Conservation (phyloP, 2,888 invertebrate genomes). For the Colletes collaris region DNA sequence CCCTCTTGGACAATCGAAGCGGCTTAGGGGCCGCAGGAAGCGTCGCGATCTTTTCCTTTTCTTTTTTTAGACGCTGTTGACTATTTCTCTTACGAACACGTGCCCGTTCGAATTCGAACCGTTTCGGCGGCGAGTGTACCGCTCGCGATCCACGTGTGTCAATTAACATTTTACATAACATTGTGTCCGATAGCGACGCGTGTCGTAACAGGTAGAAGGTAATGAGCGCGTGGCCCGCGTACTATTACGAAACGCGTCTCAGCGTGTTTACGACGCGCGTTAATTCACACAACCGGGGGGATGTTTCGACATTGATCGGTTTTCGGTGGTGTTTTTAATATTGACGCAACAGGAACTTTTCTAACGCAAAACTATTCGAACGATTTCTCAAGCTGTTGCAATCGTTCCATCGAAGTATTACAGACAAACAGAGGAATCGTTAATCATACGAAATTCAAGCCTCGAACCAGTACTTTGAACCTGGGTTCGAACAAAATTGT, state of each 20-base stretch:
- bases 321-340: slow-evolving; percentile 13
- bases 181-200: slow-evolving; percentile 17
- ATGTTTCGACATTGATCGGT: slow-evolving; percentile 27
- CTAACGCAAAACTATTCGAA: no score
- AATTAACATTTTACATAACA: slow-evolving; percentile 57
- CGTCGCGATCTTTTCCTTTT: no score
- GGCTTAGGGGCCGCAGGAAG: no score
- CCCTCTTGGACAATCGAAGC: no score
- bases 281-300: slow-evolving; percentile 30
- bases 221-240: slow-evolving; percentile 13
- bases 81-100: slow-evolving; percentile 3
- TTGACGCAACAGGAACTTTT: not conserved
- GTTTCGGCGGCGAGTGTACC: slow-evolving; percentile 2
- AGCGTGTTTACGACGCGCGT: slow-evolving; percentile 4
- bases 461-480: no score
- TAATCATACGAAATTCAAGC: no score
- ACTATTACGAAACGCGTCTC: slow-evolving; percentile 36
- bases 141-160: slow-evolving; percentile 27
- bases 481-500: no score
- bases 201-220: slow-evolving; percentile 34
- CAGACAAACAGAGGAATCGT: no score
- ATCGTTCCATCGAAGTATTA: no score
- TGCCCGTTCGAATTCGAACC: not conserved
- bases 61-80: not conserved
- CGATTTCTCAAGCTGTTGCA: no score